These are phyloP conservation scores for Callyntrura sp. DNA, from an alignment of 2,888 invertebrate genomes.

Conservation along the genomic window DNA sequence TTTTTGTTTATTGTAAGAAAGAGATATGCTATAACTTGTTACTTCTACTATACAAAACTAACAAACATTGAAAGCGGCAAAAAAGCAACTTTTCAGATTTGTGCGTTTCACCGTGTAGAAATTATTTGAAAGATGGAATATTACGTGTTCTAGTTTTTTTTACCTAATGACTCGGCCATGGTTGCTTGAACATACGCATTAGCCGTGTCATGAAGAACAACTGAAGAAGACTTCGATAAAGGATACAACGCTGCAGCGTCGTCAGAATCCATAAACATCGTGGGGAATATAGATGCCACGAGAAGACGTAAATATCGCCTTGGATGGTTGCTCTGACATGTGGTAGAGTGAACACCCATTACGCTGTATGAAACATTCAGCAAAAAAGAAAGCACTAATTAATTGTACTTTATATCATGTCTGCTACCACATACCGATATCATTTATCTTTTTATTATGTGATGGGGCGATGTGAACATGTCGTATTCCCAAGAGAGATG, in stretches of 20 bases:
- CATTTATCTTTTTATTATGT: too few relatives aligned
- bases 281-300: constrained; percentile 83
- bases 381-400: too few relatives aligned
- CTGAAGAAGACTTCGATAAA: constrained; percentile 81
- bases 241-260: constrained; percentile 84
- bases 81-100: too few relatives aligned
- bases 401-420: too few relatives aligned
- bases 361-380: constrained; percentile 85
- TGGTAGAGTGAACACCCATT: constrained; percentile 89
- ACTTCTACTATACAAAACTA: too few relatives aligned
- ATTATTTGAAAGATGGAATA: neutral
- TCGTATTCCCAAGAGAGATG: too few relatives aligned
- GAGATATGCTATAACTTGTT: too few relatives aligned
- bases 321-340: constrained; percentile 86
- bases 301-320: constrained; percentile 83
- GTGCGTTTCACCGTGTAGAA: too few relatives aligned
- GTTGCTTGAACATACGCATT: constrained; percentile 92
- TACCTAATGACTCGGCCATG: constrained; percentile 95
- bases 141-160: constrained; percentile 67
- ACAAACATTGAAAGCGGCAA: too few relatives aligned
- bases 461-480: too few relatives aligned
- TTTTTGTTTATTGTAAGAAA: too few relatives aligned
- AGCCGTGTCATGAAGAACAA: constrained; percentile 86
- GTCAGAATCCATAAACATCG: constrained; percentile 84
- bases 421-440: too few relatives aligned